Evolutionary conservation across 2,888 invertebrate genomes (phyloP).

Genomic region (Rhagophthalmus giganteus): DNA sequence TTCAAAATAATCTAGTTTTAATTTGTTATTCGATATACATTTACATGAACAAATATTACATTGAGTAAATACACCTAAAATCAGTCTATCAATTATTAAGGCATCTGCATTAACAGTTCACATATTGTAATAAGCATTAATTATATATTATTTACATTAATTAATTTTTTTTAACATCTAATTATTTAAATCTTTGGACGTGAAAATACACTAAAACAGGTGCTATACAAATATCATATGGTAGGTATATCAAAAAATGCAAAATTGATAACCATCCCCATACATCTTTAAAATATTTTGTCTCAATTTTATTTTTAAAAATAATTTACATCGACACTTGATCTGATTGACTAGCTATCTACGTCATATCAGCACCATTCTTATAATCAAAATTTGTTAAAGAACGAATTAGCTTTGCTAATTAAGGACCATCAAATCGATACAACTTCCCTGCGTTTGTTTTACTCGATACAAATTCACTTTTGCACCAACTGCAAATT

Average conservation of each 20-base stretch:
- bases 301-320: too few relatives aligned
- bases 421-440: too few relatives aligned
- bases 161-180: conserved; percentile 18
- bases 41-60: conserved; percentile 27
- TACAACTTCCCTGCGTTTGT: too few relatives aligned
- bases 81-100: conserved; percentile 45
- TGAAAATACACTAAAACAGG: conserved; percentile 31
- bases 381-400: neutral
- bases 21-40: conserved; percentile 17
- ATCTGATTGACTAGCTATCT: conserved; percentile 18
- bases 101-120: conserved; percentile 40
- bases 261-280: too few relatives aligned
- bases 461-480: too few relatives aligned
- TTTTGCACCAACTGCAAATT: too few relatives aligned
- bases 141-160: conserved; percentile 25
- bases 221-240: conserved; percentile 23
- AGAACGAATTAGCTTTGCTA: neutral
- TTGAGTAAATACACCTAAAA: conserved; percentile 36
- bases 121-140: conserved; percentile 29
- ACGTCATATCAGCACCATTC: conserved; percentile 19
- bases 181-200: conserved; percentile 30
- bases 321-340: too few relatives aligned
- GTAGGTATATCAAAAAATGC: too few relatives aligned
- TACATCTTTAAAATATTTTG: too few relatives aligned
- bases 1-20: too few relatives aligned